Base-by-base conservation (phyloP, 2,113 vertebrate genomes). In the Melanotaenia duboulayi region DNA sequence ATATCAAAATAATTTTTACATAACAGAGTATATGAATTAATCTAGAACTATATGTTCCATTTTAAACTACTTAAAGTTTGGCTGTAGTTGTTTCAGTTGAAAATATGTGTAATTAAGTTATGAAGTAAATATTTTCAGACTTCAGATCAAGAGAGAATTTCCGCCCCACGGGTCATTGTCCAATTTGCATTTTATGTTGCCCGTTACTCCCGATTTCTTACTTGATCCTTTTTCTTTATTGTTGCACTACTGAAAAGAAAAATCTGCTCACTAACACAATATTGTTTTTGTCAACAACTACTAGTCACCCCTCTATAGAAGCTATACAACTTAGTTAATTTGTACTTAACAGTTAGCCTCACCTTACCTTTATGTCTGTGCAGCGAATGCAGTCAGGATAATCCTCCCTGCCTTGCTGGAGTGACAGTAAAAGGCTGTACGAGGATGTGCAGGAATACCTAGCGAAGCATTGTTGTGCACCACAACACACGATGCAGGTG, bases 291-390 rank as follows among this genome's bases (percentile, higher is more conserved):
- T n/a, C 10, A 48, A 14, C 20, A 19, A 11, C 19, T 57, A 35
- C 11, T 2, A 40, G 7, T 4, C 46, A n/a, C 4, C 4, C 6
- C 12, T 28, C 7, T 13, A 17, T 35, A 32, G 19, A 8, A 28
- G 50, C 64, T 39, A n/a, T 8, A 49, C 51, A 16, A 13, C 25
- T n/a, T 4, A 28, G 20, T 44, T 22, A 7, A 42, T 9, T 13
- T 32, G 10, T 60, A 22, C 44, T 37, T 12, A 55, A 24, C 3
- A 42, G 63, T 13, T 39, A 40, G 13, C 10, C 19, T 10, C 23
- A 66, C 55, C 81, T 63, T 74, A 87, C 89, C 67, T 62, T 11
- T 7, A 17, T 12, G 57, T 74, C 37, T 23, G 48, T 37, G 35
- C 46, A 7, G 17, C 12, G 28, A 22, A 17, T 10, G 39, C 2